Percentiles rank a stretch among this genome's conserved stretches.
Conservation (phyloP, 2,113 vertebrate genomes). For the Rhadina sibilatrix region DNA sequence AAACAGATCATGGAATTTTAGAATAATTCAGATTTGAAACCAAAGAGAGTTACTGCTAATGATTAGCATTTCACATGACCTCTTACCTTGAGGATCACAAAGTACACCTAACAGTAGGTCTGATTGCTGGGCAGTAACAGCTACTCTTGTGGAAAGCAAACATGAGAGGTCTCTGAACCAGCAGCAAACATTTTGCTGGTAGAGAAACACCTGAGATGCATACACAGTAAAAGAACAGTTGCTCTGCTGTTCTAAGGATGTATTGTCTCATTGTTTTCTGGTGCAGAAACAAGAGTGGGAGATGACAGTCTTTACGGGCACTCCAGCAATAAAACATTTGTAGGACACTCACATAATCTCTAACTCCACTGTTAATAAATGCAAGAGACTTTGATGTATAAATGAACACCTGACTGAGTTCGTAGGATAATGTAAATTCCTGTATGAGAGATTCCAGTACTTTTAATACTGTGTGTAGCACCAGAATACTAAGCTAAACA, state of each 20-base stretch:
- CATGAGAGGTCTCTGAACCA: neutral
- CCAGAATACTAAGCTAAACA: neutral
- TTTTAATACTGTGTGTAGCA: neutral
- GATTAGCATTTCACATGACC: neutral
- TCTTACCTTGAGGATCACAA: neutral
- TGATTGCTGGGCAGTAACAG: neutral
- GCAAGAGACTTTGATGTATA: neutral
- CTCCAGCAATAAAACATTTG: neutral
- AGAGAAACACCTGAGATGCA: neutral
- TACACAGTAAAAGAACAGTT: neutral
- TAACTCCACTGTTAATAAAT: neutral
- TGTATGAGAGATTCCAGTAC: neutral
- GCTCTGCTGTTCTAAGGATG: neutral
- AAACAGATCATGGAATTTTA: neutral
- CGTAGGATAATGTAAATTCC: neutral
- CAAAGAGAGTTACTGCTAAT: neutral
- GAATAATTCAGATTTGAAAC: neutral
- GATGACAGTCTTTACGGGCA: neutral
- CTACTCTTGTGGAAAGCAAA: neutral
- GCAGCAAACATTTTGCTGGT: neutral
- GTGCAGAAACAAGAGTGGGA: neutral
- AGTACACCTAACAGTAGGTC: neutral
- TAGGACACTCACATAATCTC: neutral
- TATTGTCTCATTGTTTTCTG: neutral
- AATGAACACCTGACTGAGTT: neutral